phyloP scores from a whole-genome alignment of 2,113 vertebrate species.

The Gobius niger region DNA sequence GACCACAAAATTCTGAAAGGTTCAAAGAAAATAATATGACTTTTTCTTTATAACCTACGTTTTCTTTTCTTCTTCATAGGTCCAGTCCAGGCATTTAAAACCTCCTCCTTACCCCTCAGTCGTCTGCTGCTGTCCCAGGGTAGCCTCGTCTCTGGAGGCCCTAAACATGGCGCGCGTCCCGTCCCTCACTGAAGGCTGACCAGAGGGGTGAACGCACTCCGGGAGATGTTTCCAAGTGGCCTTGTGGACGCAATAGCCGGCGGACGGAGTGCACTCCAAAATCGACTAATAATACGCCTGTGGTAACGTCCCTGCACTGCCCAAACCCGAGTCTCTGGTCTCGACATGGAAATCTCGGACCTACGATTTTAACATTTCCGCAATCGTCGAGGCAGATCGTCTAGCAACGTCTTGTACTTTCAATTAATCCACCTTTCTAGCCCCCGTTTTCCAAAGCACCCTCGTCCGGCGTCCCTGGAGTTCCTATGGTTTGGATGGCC shows the following conservation, averaged over 20 bases:
- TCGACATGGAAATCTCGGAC: conserved; percentile 63
- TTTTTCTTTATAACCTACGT: background rate
- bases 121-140: conserved; percentile 6
- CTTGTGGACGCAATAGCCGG: conserved; percentile 75
- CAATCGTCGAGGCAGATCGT: conserved; percentile 22
- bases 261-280: conserved; percentile 58
- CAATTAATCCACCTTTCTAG: conserved; percentile 35
- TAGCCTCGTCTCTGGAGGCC: conserved; percentile 32
- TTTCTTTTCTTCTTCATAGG: conserved; percentile 59
- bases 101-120: background rate
- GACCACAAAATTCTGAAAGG: too few species aligned
- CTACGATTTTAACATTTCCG: conserved; percentile 27
- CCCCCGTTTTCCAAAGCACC: conserved; percentile 41
- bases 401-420: conserved; percentile 58
- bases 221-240: conserved; percentile 67
- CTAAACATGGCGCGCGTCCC: conserved; percentile 67
- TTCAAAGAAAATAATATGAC: too few species aligned
- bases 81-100: conserved; percentile 29
- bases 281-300: conserved; percentile 49
- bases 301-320: conserved; percentile 53
- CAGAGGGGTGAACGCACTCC: conserved; percentile 69
- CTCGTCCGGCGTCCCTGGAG: conserved; percentile 74
- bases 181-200: conserved; percentile 68
- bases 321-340: conserved; percentile 65
- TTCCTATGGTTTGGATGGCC: conserved; percentile 89